Evolutionary conservation across 1,140 invertebrate genomes (phyloP).

Genomic region (Steinernema feltiae): DNA sequence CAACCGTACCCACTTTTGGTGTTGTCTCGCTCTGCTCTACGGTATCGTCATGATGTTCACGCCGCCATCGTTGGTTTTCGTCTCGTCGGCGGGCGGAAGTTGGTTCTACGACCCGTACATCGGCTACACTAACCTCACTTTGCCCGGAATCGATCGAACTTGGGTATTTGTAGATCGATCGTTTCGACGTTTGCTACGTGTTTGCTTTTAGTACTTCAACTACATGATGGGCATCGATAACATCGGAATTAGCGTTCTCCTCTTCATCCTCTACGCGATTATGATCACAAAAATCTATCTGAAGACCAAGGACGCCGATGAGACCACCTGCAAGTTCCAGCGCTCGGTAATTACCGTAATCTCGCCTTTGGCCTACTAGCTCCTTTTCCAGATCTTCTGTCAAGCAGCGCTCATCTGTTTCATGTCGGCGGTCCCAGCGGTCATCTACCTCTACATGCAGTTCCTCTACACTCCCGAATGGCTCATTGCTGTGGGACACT

Average conservation of each 20-base stretch:
- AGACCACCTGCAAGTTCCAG: not conserved
- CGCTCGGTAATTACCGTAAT: not conserved
- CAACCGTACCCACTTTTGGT: not conserved
- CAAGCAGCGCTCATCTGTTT: conserved; percentile 1
- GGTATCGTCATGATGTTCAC: not conserved
- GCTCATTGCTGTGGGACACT: not conserved
- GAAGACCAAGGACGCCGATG: not conserved
- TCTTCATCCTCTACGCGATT: not conserved
- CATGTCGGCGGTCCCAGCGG: not conserved
- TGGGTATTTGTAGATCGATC: not conserved
- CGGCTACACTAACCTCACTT: not conserved
- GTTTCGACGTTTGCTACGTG: not conserved
- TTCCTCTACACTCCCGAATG: not conserved
- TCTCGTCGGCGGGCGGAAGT: not conserved
- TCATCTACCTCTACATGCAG: conserved; percentile 11
- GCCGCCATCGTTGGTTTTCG: not conserved
- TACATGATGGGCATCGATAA: not conserved
- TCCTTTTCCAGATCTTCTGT: not conserved
- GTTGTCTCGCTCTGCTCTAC: not conserved
- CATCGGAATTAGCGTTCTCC: not conserved
- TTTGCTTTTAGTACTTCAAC: conserved; percentile 7
- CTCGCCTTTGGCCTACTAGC: not conserved
- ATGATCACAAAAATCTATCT: not conserved
- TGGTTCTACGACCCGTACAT: not conserved
- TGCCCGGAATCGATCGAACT: not conserved